Base-by-base conservation (phyloP, 2,888 invertebrate genomes). In the Troides aeacus region DNA sequence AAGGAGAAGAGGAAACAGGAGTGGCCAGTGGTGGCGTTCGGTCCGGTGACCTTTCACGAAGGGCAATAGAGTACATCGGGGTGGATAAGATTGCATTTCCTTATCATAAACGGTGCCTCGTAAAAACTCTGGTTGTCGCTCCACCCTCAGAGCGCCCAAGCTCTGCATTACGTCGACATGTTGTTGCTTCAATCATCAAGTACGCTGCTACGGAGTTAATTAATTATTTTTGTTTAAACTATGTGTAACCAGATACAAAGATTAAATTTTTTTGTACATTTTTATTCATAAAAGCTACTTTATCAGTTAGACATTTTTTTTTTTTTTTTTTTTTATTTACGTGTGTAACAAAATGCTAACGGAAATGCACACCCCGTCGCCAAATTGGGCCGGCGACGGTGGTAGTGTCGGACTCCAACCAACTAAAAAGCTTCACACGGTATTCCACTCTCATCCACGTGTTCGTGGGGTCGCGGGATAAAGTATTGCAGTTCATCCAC, bases 111-210 rank as follows among this genome's bases (percentile, higher is more conserved):
- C 96, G 97, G 73, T 96, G 97, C 78, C 95, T 97, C 1, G 94
- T 97, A 0, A 95, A 96, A 78, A 95, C 97, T 50, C 93, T 98
- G 72, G 96, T 96, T 74, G 95, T 95, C 80, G 95, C 97, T 46
- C 96, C 97, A 5, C 97, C 97, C 83, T 96, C 97, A 39, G 94
- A 97, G 75, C 95, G 96, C 2, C 96, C 97, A 59, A 96, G 96
- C 76, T 95, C 95, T 24, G 96, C 96, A 79, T 90, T 98, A 62
- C 94, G 97, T 76, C 95, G 97, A 83, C 94, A 96, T 72, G 97
- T 97, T 23, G 96, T 98, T 68, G 95, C 95, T 17, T 95, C 97
- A 74, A 98, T 98, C 66, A 97, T 98, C 72, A 97, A 97, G 98
- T 97, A 87, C 80, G 84, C 56, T 21, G 46, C 50, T 50, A 15